Base-by-base conservation (phyloP, 2,888 invertebrate genomes). In the Eilema depressum region DNA sequence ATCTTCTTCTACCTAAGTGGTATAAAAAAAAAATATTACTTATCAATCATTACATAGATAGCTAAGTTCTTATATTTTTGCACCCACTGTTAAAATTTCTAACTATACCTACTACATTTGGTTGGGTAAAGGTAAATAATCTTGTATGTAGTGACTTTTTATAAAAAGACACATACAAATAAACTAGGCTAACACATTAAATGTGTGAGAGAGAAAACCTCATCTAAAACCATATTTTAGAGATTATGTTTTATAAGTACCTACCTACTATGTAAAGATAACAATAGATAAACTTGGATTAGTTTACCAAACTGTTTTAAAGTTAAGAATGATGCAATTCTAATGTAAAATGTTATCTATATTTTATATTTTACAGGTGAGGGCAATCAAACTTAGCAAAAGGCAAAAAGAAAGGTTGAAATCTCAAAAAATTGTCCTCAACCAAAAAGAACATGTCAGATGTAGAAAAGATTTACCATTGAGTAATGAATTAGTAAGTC, bases 401-500 rank as follows among this genome's bases (percentile, higher is more conserved):
- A 87, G 85, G 61, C 92, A 92, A 76, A 89, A 75, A 75, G 82
- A 79, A 68, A 86, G 86, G 79, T 83, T 91, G 11, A 90, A 78
- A 70, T 80, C 74, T 17, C 75, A 76, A 20, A 83, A 83, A 73
- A 77, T 77, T 41, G 78, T 69, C 66, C 74, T 76, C 11, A 70
- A 73, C 23, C 77, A 80, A 61, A 83, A 82, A 66, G 77, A 79
- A 37, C 70, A 67, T 77, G 56, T 75, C 3, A 73, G 75, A 75
- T 30, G 25, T 26, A 83, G 78, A 56, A 83, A 84, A 67, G 73
- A 83, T 56, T 77, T 90, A 66, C 72, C 90, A 28, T 74, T 83
- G 63, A 88, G 89, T 70, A 94, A 92, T 82, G 85, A 90, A 86
- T 70, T 94, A 79, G 95, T 93, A 84, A 89, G 89, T 87, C 26